Evolutionary conservation across 2,797 vertebrate species (phyloP).

Genomic region (Tamandua tetradactyla): DNA sequence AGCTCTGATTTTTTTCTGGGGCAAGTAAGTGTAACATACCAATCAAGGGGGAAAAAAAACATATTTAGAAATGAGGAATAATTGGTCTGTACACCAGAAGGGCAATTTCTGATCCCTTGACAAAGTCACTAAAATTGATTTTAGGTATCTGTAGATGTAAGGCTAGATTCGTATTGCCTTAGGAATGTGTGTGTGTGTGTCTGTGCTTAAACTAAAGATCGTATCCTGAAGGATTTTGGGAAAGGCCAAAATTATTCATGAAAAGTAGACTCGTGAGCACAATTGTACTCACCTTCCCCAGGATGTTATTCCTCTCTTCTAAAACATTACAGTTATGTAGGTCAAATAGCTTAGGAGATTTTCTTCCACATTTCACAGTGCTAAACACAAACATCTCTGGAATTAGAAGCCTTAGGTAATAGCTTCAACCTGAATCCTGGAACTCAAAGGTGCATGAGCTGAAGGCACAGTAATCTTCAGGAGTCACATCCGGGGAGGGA

Average conservation of each 20-base stretch:
- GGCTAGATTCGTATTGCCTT: background rate
- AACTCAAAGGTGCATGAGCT: background rate
- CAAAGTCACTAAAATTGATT: constrained; percentile 14
- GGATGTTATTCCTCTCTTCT: background rate
- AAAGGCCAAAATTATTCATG: background rate
- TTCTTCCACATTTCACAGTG: background rate
- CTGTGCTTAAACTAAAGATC: constrained; percentile 13
- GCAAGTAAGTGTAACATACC: background rate
- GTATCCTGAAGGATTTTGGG: background rate
- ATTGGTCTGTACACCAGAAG: background rate
- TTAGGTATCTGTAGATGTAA: background rate
- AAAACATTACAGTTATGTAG: background rate
- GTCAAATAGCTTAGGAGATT: background rate
- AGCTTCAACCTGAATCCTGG: background rate
- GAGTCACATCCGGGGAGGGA: background rate
- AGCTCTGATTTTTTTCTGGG: constrained; percentile 46
- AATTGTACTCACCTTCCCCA: background rate
- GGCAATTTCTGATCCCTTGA: background rate
- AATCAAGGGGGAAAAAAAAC: constrained; percentile 27
- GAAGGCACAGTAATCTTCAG: background rate
- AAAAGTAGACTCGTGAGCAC: background rate
- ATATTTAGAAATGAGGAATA: background rate
- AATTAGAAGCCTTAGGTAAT: background rate
- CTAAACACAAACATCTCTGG: background rate
- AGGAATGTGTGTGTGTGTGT: background rate